Conservation (phyloP, 37 sponge, comb jelly and placozoan genomes). For the Ephydatia muelleri region DNA sequence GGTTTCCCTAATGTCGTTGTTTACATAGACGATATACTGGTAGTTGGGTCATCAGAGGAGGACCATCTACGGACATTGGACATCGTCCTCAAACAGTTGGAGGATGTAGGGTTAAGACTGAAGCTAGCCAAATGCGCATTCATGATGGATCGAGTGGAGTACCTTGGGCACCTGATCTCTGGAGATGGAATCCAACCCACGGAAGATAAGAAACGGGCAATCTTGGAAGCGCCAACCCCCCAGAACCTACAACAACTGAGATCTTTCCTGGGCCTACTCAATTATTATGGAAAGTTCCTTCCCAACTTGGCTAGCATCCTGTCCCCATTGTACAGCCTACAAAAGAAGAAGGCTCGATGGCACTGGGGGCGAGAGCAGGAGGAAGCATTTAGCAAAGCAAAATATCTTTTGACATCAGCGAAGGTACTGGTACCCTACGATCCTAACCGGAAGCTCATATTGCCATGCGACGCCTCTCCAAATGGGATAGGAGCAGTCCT, state of each 20-base stretch:
- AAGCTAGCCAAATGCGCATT: constrained; percentile 40
- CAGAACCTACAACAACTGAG: constrained; percentile 27
- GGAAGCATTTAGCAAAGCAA: constrained; percentile 36
- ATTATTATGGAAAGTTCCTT: constrained; percentile 35
- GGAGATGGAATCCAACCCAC: constrained; percentile 16
- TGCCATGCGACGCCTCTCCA: constrained; percentile 35
- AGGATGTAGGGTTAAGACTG: constrained; percentile 12
- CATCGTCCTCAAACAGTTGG: neutral
- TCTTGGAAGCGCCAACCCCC: constrained; percentile 25
- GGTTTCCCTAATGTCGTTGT: constrained; percentile 22
- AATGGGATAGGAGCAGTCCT: constrained; percentile 49
- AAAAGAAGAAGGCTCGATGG: constrained; percentile 8
- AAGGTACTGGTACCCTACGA: constrained; percentile 25
- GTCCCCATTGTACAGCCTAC: constrained; percentile 23
- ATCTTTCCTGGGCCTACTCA: constrained; percentile 29
- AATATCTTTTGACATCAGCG: constrained; percentile 24
- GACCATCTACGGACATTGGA: constrained; percentile 31
- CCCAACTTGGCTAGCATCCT: neutral
- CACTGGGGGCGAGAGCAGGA: constrained; percentile 24
- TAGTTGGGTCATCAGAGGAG: constrained; percentile 20
- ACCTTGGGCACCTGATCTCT: constrained; percentile 25
- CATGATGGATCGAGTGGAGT: constrained; percentile 18
- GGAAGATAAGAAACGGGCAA: constrained; percentile 23
- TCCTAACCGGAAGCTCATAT: constrained; percentile 4
- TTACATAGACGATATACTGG: constrained; percentile 44